phyloP scores from a whole-genome alignment of 1,140 invertebrate species.

The Ostrea edulis region DNA sequence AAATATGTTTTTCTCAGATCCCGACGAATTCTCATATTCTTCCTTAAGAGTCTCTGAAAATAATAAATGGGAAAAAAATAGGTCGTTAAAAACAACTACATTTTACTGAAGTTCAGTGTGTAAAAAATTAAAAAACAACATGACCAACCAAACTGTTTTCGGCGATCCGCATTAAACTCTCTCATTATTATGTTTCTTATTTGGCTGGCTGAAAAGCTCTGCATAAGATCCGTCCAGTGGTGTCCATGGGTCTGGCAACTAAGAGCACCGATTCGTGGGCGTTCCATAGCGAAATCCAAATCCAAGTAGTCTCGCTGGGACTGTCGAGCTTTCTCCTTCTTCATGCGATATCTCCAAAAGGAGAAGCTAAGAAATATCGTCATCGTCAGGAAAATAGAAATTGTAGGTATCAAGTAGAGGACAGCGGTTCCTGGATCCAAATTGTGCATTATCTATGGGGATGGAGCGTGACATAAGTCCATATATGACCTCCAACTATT shows the following conservation, averaged over 20 bases:
- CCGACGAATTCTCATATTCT: not conserved
- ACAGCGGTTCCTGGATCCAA: constrained; percentile 43
- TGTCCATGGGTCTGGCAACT: constrained; percentile 49
- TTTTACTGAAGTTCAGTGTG: not conserved
- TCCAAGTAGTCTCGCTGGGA: constrained; percentile 51
- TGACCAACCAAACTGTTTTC: not conserved
- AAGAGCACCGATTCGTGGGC: constrained; percentile 55
- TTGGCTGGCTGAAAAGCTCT: constrained; percentile 15
- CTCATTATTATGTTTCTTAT: constrained; percentile 6
- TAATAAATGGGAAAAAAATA: not conserved
- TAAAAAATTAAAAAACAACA: not conserved
- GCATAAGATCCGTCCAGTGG: constrained; percentile 43
- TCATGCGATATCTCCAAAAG: constrained; percentile 52
- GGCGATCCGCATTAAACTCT: not conserved
- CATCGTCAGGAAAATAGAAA: constrained; percentile 48
- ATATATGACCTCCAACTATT: no score
- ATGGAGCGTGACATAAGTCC: not conserved
- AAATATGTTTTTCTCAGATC: not conserved
- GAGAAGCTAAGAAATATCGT: constrained; percentile 38
- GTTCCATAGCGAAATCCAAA: constrained; percentile 39
- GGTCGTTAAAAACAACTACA: not conserved
- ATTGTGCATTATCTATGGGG: constrained; percentile 38
- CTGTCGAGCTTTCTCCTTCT: constrained; percentile 44
- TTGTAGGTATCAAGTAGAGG: constrained; percentile 52
- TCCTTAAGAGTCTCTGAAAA: not conserved